A percentile compares a stretch with the other conserved stretches of the same genome.
Conservation (phyloP, 2,888 invertebrate species). For the Ormyrus rosae region DNA sequence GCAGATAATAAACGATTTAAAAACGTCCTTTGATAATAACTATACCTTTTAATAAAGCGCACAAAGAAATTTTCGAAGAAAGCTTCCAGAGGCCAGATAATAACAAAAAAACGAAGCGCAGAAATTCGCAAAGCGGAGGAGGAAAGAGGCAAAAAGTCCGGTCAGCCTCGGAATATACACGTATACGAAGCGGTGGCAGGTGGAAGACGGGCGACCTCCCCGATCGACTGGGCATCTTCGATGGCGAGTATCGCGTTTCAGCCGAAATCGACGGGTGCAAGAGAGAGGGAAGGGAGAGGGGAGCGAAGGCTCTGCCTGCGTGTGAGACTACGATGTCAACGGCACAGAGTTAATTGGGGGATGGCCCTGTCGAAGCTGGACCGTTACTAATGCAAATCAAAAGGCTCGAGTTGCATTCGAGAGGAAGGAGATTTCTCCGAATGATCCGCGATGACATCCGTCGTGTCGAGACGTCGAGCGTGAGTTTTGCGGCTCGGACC, state of each 20-base stretch:
- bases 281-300: neutral
- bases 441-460: conserved; percentile 49
- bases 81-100: neutral
- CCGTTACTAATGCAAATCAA: conserved; percentile 53
- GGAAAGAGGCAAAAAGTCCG: neutral
- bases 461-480: conserved; percentile 8
- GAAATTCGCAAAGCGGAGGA: neutral
- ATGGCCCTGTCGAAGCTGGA: conserved; percentile 19
- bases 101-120: conserved; percentile 1
- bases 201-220: conserved; percentile 72
- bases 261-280: conserved; percentile 39
- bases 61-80: conserved; percentile 9
- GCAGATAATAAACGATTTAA: no score
- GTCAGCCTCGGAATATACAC: conserved; percentile 21
- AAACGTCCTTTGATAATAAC: no score
- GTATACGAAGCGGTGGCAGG: conserved; percentile 67
- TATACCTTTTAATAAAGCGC: neutral
- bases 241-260: conserved; percentile 68
- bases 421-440: conserved; percentile 46
- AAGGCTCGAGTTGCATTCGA: conserved; percentile 54
- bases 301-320: neutral
- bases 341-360: conserved; percentile 54
- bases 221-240: conserved; percentile 65
- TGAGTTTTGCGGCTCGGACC: neutral
- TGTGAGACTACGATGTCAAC: conserved; percentile 32